phyloP scores from a whole-genome alignment of 2,888 invertebrate genomes.

The Apodemia mormo region DNA sequence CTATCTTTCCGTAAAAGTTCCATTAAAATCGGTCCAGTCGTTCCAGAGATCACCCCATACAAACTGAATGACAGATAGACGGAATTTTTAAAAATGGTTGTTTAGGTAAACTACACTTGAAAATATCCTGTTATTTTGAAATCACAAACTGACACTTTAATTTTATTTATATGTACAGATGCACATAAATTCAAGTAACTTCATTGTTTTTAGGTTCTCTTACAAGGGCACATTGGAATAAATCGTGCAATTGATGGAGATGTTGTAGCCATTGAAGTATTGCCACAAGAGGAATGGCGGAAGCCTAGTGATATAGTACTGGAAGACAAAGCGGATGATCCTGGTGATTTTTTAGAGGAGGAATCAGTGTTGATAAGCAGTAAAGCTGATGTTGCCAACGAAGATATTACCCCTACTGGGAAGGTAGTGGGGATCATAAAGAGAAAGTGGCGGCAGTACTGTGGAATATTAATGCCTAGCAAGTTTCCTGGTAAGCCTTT shows the following conservation, averaged over 20 bases:
- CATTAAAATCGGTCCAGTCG: too few species aligned
- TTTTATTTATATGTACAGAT: too few species aligned
- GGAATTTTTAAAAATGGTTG: too few species aligned
- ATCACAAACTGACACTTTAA: too few species aligned
- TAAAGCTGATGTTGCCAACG: conserved; percentile 48
- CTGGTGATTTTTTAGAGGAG: conserved; percentile 85
- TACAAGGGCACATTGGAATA: conserved; percentile 92
- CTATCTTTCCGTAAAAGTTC: too few species aligned
- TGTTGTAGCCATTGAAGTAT: conserved; percentile 93
- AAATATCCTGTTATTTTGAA: too few species aligned
- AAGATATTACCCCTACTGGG: conserved; percentile 74
- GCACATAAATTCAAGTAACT: too few species aligned
- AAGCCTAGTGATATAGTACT: conserved; percentile 92
- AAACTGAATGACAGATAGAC: too few species aligned
- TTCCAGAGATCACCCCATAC: too few species aligned
- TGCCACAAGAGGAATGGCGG: conserved; percentile 95
- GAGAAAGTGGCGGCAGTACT: conserved; percentile 98
- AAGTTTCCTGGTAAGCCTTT: conserved; percentile 80
- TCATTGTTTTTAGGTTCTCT: conserved; percentile 82
- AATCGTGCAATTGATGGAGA: conserved; percentile 98
- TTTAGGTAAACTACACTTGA: too few species aligned
- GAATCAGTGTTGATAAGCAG: conserved; percentile 71
- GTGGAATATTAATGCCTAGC: conserved; percentile 94
- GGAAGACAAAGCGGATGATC: conserved; percentile 88
- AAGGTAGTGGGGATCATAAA: conserved; percentile 94